Base-by-base conservation (phyloP, 1,140 invertebrate species). In the Drosophila kohkoa region DNA sequence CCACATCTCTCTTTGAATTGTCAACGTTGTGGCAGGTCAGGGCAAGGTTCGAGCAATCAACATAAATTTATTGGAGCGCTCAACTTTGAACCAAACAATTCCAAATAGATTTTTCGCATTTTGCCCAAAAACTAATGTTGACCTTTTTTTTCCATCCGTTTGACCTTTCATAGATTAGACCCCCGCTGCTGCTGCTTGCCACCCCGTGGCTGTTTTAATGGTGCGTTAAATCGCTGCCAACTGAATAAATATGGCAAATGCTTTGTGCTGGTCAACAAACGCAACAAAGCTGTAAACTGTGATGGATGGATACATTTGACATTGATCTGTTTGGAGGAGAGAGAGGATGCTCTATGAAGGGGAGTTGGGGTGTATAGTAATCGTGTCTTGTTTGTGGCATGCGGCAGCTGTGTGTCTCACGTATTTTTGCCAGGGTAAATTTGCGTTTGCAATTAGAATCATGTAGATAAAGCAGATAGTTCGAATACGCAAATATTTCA, bases 51-150 rank as follows among this genome's bases (percentile, higher is more conserved):
- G 5, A 54, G 64, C 48, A 75, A 67, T 82, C 57, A 72, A 16
- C 66, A 66, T 41, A 49, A 64, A 73, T 80, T 77, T 64, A 67
- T 62, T 41, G 60, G 16, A 30, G 43, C 81, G 66, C 74, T 85
- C 74, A 85, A 85, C 81, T 85, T 85, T 85, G 82, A 85, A 85
- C 81, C 52, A 66, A 71, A 65, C 46, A 0, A 38, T 3, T 1
- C 45, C 28, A 58, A 43, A 20, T 38, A 35, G 35, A 38, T 38
- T 16, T 16, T 55, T 55, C 15, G 51, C 67, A 63, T 73, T 64
- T 70, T 63, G 32, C 13, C 35, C 35, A 10, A 16, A 52, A 45
- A 60, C 20, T 52, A 49, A 11, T 45, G 45, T 16, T 77, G 81
- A 83, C 81, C 81, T 55, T 63, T 67, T 38, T 55, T 63, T 67